A percentile compares a stretch with the other conserved stretches of the same genome.
These are phyloP conservation scores for Zaprionus ghesquierei DNA, from an alignment of 1,140 invertebrate genomes.

Conservation along the genomic window DNA sequence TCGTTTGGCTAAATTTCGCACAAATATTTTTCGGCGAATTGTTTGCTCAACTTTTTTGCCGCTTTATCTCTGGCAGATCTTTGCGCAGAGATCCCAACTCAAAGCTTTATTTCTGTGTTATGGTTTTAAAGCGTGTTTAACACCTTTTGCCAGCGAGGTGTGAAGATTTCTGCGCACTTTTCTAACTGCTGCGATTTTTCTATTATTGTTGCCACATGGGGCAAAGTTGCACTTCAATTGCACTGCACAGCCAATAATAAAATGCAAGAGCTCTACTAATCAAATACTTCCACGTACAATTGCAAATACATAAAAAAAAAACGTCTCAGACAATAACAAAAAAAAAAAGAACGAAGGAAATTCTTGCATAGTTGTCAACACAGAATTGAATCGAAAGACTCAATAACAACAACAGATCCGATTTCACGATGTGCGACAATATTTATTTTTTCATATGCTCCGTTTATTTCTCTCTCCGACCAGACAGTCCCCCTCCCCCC, in stretches of 20 bases:
- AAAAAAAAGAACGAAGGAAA: conserved; percentile 58
- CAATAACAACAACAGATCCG: conserved; percentile 75
- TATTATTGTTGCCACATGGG: conserved; percentile 3
- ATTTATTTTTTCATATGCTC: conserved; percentile 67
- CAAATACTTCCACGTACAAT: conserved; percentile 7
- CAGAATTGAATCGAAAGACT: conserved; percentile 64
- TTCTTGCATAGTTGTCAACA: conserved; percentile 78
- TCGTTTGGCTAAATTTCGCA: too few species aligned
- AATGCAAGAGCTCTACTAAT: neutral
- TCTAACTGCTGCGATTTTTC: neutral
- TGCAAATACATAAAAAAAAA: conserved; percentile 7
- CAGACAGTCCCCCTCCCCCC: conserved; percentile 3
- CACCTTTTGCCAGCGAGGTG: neutral
- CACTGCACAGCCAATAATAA: neutral
- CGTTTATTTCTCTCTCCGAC: conserved; percentile 38
- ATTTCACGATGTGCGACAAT: conserved; percentile 67
- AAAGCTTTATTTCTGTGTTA: neutral
- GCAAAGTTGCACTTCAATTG: neutral
- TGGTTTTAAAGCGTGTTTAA: neutral
- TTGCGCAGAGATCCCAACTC: too few species aligned
- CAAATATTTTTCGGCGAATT: neutral
- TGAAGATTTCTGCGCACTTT: conserved; percentile 2
- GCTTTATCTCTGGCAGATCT: neutral
- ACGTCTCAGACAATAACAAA: conserved; percentile 71
- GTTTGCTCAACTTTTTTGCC: neutral